These are phyloP conservation scores for Conchocele bisecta DNA, from an alignment of 2,888 invertebrate species.

Conservation along the genomic window DNA sequence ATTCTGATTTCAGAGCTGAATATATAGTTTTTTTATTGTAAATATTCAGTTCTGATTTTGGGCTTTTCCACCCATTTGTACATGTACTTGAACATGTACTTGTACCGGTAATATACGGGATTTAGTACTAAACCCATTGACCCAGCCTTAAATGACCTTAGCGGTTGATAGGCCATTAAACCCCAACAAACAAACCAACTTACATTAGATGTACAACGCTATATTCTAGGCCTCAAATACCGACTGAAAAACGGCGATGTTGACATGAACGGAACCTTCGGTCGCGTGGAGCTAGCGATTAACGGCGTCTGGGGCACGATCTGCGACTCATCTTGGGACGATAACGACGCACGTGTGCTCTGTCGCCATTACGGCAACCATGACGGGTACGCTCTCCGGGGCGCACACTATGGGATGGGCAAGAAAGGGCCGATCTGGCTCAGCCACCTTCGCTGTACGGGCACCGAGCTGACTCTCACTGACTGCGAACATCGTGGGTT, in stretches of 20 bases:
- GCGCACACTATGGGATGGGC: slow-evolving; percentile 65
- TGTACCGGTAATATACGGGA: too few relatives aligned
- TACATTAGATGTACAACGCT: too few relatives aligned
- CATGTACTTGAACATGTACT: too few relatives aligned
- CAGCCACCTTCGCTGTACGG: slow-evolving; percentile 70
- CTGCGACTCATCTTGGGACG: slow-evolving; percentile 89
- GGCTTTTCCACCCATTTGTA: too few relatives aligned
- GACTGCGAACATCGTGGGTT: slow-evolving; percentile 74
- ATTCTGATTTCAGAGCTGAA: too few relatives aligned
- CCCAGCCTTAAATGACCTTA: too few relatives aligned
- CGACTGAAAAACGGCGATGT: not conserved
- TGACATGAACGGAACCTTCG: slow-evolving; percentile 52
- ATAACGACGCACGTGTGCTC: slow-evolving; percentile 87
- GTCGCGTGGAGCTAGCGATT: slow-evolving; percentile 87
- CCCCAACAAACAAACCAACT: too few relatives aligned
- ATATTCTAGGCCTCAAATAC: not conserved
- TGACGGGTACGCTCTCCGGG: slow-evolving; percentile 68
- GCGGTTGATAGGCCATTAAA: too few relatives aligned
- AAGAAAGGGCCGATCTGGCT: slow-evolving; percentile 78
- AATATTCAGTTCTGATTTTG: too few relatives aligned
- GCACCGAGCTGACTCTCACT: slow-evolving; percentile 67
- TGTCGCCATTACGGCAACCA: slow-evolving; percentile 67
- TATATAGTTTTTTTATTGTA: too few relatives aligned
- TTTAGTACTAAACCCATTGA: too few relatives aligned
- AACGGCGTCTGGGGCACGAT: slow-evolving; percentile 88